Conservation (phyloP, 2,797 vertebrate genomes). For the Sebastes nivosus region DNA sequence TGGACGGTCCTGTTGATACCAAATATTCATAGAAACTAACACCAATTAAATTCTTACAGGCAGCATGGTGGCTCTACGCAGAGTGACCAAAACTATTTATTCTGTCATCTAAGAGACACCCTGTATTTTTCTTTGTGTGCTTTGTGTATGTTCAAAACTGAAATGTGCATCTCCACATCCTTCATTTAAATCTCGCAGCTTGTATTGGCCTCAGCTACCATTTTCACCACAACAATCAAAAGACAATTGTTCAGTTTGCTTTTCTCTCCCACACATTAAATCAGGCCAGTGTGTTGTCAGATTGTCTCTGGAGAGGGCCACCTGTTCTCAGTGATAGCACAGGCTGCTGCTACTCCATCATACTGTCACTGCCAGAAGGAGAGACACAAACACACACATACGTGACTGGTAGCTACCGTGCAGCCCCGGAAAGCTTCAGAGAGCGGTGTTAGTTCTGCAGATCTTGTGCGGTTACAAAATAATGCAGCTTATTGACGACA, state of each 20-base stretch:
- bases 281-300: constrained; percentile 56
- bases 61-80: not conserved
- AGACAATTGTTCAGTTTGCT: constrained; percentile 33
- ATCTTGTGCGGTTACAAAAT: constrained; percentile 22
- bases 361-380: constrained; percentile 58
- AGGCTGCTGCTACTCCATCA: constrained; percentile 68
- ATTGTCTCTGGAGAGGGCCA: constrained; percentile 64
- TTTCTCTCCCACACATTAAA: constrained; percentile 52
- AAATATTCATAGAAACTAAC: not conserved
- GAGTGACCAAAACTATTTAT: not conserved
- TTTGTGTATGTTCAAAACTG: not conserved
- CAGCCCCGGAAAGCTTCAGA: constrained; percentile 22
- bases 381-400: not conserved
- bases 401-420: not conserved
- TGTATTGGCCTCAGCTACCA: not conserved
- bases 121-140: not conserved
- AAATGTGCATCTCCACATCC: not conserved
- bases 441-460: constrained; percentile 20
- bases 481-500: constrained; percentile 37
- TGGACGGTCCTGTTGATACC: not conserved
- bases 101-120: not conserved
- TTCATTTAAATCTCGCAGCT: not conserved
- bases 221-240: constrained; percentile 37
- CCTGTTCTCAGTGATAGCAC: constrained; percentile 73
- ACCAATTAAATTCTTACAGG: not conserved